Percentiles rank a stretch among this genome's conserved stretches.
These are phyloP conservation scores for Tokudaia muenninki DNA, from an alignment of 2,797 vertebrate genomes.

Conservation along the genomic window DNA sequence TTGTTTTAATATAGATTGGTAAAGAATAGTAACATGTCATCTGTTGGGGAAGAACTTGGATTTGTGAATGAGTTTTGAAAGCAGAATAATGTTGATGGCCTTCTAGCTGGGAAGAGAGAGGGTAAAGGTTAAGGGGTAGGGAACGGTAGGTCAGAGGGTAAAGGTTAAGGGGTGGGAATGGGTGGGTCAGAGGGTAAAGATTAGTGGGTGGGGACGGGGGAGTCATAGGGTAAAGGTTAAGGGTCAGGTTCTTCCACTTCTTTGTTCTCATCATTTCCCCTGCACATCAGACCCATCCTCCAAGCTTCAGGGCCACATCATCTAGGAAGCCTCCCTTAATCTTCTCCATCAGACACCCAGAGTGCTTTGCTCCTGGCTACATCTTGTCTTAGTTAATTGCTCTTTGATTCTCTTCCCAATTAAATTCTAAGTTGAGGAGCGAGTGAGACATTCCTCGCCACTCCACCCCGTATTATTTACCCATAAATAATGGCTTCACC, in stretches of 20 bases:
- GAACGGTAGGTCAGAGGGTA: too few species aligned
- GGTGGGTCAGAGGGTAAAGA: background rate
- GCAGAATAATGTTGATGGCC: background rate
- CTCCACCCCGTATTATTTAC: background rate
- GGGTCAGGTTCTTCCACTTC: background rate
- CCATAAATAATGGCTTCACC: background rate
- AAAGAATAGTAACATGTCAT: background rate
- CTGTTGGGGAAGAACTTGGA: background rate
- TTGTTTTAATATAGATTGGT: conserved; percentile 1
- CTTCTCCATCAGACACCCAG: background rate
- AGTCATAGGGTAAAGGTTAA: background rate
- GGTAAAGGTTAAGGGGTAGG: background rate
- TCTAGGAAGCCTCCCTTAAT: background rate
- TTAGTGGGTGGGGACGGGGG: too few species aligned
- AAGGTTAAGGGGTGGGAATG: too few species aligned
- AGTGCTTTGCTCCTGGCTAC: background rate
- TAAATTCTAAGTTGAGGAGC: background rate
- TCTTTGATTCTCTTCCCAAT: background rate
- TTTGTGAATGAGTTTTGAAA: background rate
- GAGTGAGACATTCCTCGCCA: rapidly evolving
- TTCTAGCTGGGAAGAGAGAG: background rate
- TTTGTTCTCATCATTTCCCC: background rate
- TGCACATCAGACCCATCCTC: background rate
- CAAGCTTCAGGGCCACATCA: background rate
- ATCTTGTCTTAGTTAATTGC: background rate